A percentile compares a stretch with the other conserved stretches of the same genome.
phyloP scores from a whole-genome alignment of 1,140 invertebrate genomes.

The Drosophila melanica region DNA sequence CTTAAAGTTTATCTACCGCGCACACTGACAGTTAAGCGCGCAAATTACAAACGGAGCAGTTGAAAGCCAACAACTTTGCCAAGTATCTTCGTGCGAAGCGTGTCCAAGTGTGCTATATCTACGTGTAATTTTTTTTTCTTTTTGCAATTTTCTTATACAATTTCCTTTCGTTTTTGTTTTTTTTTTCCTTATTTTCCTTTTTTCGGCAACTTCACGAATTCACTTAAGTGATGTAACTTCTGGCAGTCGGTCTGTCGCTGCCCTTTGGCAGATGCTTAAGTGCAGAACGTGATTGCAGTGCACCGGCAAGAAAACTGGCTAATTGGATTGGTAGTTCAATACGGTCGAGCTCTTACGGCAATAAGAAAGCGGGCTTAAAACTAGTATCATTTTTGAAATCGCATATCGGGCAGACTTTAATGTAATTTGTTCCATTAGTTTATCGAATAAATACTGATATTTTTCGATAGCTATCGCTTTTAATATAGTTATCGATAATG shows the following conservation, averaged over 20 bases:
- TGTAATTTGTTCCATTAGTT: background rate
- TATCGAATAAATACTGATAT: too few relatives aligned
- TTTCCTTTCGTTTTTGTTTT: background rate
- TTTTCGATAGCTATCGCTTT: too few relatives aligned
- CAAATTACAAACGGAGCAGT: constrained; percentile 43
- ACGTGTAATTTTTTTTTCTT: background rate
- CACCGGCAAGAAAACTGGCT: constrained; percentile 23
- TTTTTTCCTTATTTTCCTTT: background rate
- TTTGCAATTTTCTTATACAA: constrained; percentile 3
- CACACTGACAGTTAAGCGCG: constrained; percentile 29
- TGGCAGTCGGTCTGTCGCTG: background rate
- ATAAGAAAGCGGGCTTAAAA: background rate
- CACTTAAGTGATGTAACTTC: constrained; percentile 32
- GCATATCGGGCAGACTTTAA: background rate
- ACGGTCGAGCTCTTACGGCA: background rate
- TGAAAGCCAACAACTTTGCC: constrained; percentile 33
- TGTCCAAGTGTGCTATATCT: constrained; percentile 39
- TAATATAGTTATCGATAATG: too few relatives aligned
- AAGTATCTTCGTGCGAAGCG: constrained; percentile 34
- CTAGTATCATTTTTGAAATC: background rate
- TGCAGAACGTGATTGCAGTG: constrained; percentile 37
- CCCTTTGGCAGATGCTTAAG: constrained; percentile 24
- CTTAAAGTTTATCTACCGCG: background rate
- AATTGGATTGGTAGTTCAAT: constrained; percentile 41
- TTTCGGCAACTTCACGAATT: constrained; percentile 21